phyloP scores from a whole-genome alignment of 2,888 invertebrate species.

The Odontomyia ornata region DNA sequence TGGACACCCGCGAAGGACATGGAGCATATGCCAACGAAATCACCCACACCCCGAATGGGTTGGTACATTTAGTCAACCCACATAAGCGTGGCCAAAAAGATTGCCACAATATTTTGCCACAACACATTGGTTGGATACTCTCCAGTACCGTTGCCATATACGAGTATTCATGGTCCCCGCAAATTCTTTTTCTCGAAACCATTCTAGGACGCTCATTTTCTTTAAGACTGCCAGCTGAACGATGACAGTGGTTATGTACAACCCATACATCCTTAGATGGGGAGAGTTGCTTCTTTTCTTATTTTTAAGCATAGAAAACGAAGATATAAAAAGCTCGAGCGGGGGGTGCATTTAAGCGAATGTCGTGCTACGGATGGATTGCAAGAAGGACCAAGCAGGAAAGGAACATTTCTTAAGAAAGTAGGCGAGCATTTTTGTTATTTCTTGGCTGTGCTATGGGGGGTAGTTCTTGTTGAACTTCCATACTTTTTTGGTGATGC shows the following conservation, averaged over 20 bases:
- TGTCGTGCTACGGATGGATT: neutral
- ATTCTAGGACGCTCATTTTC: conserved; percentile 29
- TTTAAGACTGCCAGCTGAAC: conserved; percentile 27
- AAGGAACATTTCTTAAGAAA: conserved; percentile 37
- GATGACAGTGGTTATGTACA: conserved; percentile 41
- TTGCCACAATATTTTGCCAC: conserved; percentile 56
- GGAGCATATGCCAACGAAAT: neutral
- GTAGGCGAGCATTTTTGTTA: conserved; percentile 32
- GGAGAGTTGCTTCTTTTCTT: conserved; percentile 24
- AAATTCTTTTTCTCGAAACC: conserved; percentile 41
- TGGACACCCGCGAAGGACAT: neutral
- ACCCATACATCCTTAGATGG: conserved; percentile 38
- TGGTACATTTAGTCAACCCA: conserved; percentile 35
- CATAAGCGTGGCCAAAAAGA: conserved; percentile 47
- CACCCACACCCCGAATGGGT: conserved; percentile 27
- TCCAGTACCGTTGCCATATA: conserved; percentile 47
- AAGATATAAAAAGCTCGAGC: neutral
- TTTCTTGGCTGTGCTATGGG: conserved; percentile 26
- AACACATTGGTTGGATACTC: conserved; percentile 56
- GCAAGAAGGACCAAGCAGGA: conserved; percentile 24
- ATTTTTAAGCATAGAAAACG: conserved; percentile 16
- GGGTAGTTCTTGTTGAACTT: conserved; percentile 25
- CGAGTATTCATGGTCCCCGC: conserved; percentile 42
- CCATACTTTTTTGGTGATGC: conserved; percentile 19
- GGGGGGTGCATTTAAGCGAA: neutral